Conservation (phyloP, 2,888 invertebrate species). For the Sinodicranocentrus sp. region DNA sequence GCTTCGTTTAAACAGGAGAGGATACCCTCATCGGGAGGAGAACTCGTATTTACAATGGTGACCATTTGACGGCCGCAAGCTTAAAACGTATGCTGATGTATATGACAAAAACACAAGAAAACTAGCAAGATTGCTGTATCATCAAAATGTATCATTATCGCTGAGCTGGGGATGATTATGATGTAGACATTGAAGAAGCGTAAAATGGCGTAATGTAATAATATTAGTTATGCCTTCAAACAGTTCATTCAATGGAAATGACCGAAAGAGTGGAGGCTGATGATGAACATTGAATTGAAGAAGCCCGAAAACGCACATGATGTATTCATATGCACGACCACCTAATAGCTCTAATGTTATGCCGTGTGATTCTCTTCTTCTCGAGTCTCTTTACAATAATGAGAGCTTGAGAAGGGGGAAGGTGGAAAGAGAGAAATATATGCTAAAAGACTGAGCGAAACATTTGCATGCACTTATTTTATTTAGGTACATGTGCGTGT, state of each 20-base stretch:
- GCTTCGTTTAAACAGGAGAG: constrained; percentile 18
- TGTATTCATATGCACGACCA: no score
- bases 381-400: no score
- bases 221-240: constrained; percentile 34
- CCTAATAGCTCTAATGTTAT: no score
- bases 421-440: background rate
- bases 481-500: constrained; percentile 34
- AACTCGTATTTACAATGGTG: background rate
- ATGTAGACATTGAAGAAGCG: constrained; percentile 32
- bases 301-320: no score
- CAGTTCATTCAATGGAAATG: constrained; percentile 32
- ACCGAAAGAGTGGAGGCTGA: background rate
- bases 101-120: background rate
- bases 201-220: constrained; percentile 25
- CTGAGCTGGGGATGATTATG: background rate
- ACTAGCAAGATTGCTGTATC: background rate
- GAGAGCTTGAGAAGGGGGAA: no score
- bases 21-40: no score
- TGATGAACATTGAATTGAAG: no score
- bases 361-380: no score
- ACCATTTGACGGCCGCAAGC: no score
- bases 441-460: constrained; percentile 20
- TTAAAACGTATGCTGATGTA: no score
- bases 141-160: no score
- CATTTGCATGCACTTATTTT: constrained; percentile 29